Evolutionary conservation across 1,140 invertebrate genomes (phyloP).

Genomic region (Drosophila pseudoananassae): DNA sequence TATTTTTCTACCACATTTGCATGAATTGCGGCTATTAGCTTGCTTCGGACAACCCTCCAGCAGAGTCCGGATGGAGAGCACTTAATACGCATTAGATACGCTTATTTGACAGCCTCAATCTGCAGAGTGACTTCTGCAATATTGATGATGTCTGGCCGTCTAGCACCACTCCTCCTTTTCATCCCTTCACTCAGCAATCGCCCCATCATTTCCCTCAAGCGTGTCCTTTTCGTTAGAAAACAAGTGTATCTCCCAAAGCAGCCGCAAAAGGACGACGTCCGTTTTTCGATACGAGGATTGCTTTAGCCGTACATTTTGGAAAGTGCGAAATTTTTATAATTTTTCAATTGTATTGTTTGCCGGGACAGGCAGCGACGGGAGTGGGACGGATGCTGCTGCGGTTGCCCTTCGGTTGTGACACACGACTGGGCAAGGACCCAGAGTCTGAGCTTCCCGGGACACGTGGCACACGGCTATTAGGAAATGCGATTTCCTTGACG

Average conservation of each 20-base stretch:
- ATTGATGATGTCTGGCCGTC: constrained; percentile 69
- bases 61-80: constrained; percentile 52
- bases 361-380: constrained; percentile 16
- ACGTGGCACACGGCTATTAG: constrained; percentile 73
- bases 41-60: constrained; percentile 42
- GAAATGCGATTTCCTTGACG: constrained; percentile 72
- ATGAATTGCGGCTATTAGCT: constrained; percentile 66
- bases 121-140: constrained; percentile 55
- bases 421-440: constrained; percentile 59
- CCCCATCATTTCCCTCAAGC: constrained; percentile 24
- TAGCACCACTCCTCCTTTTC: not conserved
- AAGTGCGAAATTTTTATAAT: constrained; percentile 82
- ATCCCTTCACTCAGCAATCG: not conserved
- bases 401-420: constrained; percentile 67
- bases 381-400: constrained; percentile 51
- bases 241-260: constrained; percentile 69
- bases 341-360: constrained; percentile 80
- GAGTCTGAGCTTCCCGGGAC: constrained; percentile 35
- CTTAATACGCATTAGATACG: constrained; percentile 80
- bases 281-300: constrained; percentile 51
- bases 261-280: constrained; percentile 56
- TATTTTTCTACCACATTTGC: constrained; percentile 64
- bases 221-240: constrained; percentile 50
- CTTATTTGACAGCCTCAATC: constrained; percentile 74
- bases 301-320: constrained; percentile 9